Evolutionary conservation across 2,888 invertebrate genomes (phyloP).

Genomic region (Portevinia maculata): DNA sequence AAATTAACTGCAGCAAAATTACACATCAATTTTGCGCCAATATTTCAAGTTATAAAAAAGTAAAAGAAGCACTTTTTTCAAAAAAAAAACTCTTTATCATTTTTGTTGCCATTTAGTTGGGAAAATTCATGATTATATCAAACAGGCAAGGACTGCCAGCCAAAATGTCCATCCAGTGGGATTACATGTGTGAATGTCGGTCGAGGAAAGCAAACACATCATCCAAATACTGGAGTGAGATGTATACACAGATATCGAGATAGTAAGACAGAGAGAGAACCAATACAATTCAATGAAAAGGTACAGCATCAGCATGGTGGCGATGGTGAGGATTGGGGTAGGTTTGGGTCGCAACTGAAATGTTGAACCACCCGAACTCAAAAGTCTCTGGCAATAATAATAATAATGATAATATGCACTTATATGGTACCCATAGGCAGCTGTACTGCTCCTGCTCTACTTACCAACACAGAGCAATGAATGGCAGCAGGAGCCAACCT

Average conservation of each 20-base stretch:
- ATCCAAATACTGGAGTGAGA: constrained; percentile 40
- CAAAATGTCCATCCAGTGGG: constrained; percentile 55
- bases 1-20: too few relatives aligned
- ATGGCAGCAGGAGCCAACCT: constrained; percentile 42
- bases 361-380: constrained; percentile 64
- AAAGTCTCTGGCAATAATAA: constrained; percentile 64
- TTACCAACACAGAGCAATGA: constrained; percentile 27
- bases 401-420: constrained; percentile 75
- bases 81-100: not conserved
- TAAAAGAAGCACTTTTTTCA: constrained; percentile 47
- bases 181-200: constrained; percentile 57
- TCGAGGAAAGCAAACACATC: constrained; percentile 61
- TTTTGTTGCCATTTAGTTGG: constrained; percentile 13
- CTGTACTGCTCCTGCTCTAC: constrained; percentile 26
- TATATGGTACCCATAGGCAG: constrained; percentile 65
- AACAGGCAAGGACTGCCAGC: constrained; percentile 49
- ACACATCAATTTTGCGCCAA: too few relatives aligned
- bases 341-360: constrained; percentile 25
- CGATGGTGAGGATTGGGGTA: not conserved
- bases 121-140: constrained; percentile 32
- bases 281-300: constrained; percentile 22
- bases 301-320: constrained; percentile 1
- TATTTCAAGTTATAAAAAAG: too few relatives aligned
- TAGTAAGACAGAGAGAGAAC: constrained; percentile 13
- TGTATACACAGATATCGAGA: constrained; percentile 35